These are phyloP conservation scores for Coenobita brevimanus DNA, from an alignment of 1,140 invertebrate species.

Conservation along the genomic window DNA sequence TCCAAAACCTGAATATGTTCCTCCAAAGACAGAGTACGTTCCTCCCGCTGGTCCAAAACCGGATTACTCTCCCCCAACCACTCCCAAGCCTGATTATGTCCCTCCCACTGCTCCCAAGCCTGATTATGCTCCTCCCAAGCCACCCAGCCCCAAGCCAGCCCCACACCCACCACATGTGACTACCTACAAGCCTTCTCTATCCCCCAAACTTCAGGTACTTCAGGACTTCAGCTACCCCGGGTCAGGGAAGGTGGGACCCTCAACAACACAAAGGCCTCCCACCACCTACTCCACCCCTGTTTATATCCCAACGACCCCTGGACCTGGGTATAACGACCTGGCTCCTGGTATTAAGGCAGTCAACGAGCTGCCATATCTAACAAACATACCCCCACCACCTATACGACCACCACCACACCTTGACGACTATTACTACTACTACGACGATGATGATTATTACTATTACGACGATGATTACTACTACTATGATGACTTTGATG, in stretches of 20 bases:
- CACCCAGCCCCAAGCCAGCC: not conserved
- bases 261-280: not conserved
- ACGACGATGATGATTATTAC: conserved; percentile 50
- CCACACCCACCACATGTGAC: conserved; percentile 17
- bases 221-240: conserved; percentile 55
- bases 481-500: conserved; percentile 31
- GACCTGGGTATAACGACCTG: conserved; percentile 45
- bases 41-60: conserved; percentile 11
- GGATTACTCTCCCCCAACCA: conserved; percentile 21
- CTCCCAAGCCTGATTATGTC: conserved; percentile 45
- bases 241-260: not conserved
- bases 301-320: conserved; percentile 36
- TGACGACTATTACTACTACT: conserved; percentile 11
- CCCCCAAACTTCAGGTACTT: conserved; percentile 13
- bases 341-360: not conserved
- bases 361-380: not conserved
- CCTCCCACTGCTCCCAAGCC: conserved; percentile 26
- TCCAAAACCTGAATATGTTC: conserved; percentile 14
- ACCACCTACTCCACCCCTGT: conserved; percentile 37
- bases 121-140: conserved; percentile 38
- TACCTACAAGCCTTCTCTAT: conserved; percentile 43
- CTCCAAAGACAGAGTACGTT: not conserved
- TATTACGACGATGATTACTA: conserved; percentile 16
- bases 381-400: conserved; percentile 19
- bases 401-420: conserved; percentile 2